phyloP scores from a whole-genome alignment of 2,113 vertebrate genomes.

The Etheostoma cragini region DNA sequence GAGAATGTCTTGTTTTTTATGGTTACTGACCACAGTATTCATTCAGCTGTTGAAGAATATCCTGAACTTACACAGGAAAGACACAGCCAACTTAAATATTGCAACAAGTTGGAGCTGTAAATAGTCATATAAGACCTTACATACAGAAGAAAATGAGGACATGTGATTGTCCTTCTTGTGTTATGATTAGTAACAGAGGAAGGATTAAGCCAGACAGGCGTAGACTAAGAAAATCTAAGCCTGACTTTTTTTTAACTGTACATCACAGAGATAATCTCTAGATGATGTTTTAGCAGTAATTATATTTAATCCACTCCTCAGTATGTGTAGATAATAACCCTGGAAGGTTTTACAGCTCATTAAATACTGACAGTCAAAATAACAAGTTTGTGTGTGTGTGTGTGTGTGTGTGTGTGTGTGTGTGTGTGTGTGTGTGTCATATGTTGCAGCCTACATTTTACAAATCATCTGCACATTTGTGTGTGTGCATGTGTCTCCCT shows the following conservation, averaged over 20 bases:
- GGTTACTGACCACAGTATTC: neutral
- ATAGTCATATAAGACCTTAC: neutral
- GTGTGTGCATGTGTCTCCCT: conserved; percentile 3
- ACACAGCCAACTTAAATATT: neutral
- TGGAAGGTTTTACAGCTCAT: conserved; percentile 39
- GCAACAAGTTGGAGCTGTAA: neutral
- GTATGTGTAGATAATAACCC: conserved; percentile 32
- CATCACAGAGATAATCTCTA: conserved; percentile 64
- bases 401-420: neutral
- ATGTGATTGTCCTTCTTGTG: conserved; percentile 25
- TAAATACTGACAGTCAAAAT: conserved; percentile 36
- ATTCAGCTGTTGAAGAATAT: conserved; percentile 8
- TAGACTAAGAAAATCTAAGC: neutral
- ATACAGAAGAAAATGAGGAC: conserved; percentile 1
- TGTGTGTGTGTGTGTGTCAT: no score
- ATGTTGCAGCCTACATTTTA: neutral
- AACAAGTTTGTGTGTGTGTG: neutral
- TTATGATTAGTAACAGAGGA: conserved; percentile 27
- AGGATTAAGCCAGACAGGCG: no score
- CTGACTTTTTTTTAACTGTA: conserved; percentile 48
- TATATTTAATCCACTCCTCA: conserved; percentile 58
- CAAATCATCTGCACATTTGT: neutral
- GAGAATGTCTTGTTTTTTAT: conserved; percentile 20
- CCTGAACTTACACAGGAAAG: neutral
- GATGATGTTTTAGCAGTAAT: conserved; percentile 57